Conservation (phyloP, 2,888 invertebrate genomes). For the Stramonita haemastoma region DNA sequence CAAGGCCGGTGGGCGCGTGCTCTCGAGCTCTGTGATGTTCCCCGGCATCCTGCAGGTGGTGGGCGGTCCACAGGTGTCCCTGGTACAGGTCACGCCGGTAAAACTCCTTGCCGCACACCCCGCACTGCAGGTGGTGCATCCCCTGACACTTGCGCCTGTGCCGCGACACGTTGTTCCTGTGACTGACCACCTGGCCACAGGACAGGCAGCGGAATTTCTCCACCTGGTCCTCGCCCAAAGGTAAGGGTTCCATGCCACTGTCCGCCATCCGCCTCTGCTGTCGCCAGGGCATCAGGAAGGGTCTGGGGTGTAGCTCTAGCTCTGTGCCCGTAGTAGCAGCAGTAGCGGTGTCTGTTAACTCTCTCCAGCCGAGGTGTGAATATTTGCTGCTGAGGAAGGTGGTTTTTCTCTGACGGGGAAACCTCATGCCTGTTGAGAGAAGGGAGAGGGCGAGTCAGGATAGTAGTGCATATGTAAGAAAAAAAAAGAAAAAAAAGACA, state of each 20-base stretch:
- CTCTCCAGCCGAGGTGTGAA: background rate
- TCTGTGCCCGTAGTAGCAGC: background rate
- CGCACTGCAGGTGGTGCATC: constrained; percentile 30
- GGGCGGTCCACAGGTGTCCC: constrained; percentile 9
- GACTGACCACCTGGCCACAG: constrained; percentile 24
- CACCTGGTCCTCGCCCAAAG: background rate
- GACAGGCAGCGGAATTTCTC: constrained; percentile 6
- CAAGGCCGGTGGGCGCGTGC: background rate
- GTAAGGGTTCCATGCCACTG: background rate
- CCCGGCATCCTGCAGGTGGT: constrained; percentile 3
- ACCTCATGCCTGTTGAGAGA: background rate
- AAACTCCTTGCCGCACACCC: constrained; percentile 14
- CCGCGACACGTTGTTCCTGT: constrained; percentile 32
- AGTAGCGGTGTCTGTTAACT: background rate
- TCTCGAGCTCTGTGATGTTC: background rate
- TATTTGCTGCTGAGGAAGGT: no score
- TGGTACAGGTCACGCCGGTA: constrained; percentile 29
- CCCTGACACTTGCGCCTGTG: constrained; percentile 27
- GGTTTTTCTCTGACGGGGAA: background rate
- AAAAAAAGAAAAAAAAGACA: no score
- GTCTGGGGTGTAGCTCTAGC: background rate
- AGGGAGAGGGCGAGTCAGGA: background rate
- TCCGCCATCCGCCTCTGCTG: background rate
- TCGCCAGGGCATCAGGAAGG: background rate
- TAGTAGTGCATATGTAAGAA: no score